Percentiles rank a stretch among this genome's conserved stretches.
Conservation (phyloP, 2,113 vertebrate species). For the Nestor notabilis region DNA sequence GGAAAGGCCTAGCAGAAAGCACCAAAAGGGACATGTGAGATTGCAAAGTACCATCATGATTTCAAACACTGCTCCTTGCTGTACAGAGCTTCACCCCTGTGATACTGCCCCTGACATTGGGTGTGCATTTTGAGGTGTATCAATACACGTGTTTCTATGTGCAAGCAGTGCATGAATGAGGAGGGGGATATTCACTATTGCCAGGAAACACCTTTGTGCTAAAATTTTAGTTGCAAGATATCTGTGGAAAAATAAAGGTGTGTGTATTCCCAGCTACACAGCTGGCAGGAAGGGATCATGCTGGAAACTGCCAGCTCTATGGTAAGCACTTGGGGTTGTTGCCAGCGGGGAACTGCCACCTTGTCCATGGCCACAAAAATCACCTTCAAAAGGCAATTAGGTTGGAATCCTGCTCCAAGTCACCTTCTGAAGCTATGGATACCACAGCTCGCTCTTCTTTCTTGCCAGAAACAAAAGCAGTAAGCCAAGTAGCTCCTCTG, state of each 20-base stretch:
- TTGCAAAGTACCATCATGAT: neutral
- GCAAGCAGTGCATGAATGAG: neutral
- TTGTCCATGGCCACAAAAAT: neutral
- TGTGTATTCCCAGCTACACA: neutral
- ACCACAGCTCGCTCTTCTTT: neutral
- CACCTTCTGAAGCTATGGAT: neutral
- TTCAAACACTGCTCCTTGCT: neutral
- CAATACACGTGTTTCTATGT: neutral
- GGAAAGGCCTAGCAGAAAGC: neutral
- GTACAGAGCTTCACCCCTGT: neutral
- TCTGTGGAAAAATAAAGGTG: neutral
- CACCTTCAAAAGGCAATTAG: neutral
- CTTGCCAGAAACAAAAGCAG: neutral
- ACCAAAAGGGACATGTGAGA: rapidly evolving
- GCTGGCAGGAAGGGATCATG: neutral
- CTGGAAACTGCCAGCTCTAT: neutral
- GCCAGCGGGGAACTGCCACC: neutral
- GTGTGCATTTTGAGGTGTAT: neutral
- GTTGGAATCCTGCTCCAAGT: neutral
- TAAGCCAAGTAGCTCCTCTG: neutral
- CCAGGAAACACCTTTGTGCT: neutral
- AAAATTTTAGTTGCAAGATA: neutral
- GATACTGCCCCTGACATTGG: rapidly evolving
- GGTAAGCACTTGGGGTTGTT: neutral
- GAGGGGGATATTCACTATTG: neutral